phyloP scores from a whole-genome alignment of 2,113 vertebrate genomes.

The Thinocorus orbignyianus region DNA sequence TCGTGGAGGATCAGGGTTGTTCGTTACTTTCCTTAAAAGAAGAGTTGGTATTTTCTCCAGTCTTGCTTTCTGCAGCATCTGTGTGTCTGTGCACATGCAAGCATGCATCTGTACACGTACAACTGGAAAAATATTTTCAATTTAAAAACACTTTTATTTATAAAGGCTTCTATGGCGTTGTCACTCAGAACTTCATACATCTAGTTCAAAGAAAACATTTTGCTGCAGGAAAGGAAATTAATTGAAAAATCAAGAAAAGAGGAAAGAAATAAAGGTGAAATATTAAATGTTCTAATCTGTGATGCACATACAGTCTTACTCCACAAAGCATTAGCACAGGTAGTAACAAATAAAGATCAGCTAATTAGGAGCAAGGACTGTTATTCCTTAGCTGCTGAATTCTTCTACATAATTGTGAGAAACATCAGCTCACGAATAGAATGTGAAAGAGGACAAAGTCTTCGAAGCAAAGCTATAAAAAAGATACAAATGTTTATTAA shows the following conservation, averaged over 20 bases:
- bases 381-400: not conserved
- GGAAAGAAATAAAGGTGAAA: not conserved
- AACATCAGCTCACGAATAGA: too few species aligned
- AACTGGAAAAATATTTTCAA: not conserved
- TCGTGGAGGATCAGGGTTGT: not conserved
- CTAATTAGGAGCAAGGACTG: not conserved
- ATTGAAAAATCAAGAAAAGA: constrained; percentile 2
- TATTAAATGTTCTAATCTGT: not conserved
- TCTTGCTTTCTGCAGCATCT: not conserved
- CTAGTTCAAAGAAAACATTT: constrained; percentile 25
- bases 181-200: not conserved
- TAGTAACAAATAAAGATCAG: not conserved
- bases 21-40: not conserved
- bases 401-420: not conserved
- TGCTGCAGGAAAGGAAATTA: constrained; percentile 30
- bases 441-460: too few species aligned
- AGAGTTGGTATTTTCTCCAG: not conserved
- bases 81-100: not conserved
- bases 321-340: not conserved
- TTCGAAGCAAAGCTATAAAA: too few species aligned
- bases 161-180: not conserved
- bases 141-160: constrained; percentile 26
- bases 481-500: too few species aligned
- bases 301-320: not conserved
- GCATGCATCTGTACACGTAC: not conserved